Conservation (phyloP, 2,113 vertebrate genomes). For the Thamnaconus septentrionalis region DNA sequence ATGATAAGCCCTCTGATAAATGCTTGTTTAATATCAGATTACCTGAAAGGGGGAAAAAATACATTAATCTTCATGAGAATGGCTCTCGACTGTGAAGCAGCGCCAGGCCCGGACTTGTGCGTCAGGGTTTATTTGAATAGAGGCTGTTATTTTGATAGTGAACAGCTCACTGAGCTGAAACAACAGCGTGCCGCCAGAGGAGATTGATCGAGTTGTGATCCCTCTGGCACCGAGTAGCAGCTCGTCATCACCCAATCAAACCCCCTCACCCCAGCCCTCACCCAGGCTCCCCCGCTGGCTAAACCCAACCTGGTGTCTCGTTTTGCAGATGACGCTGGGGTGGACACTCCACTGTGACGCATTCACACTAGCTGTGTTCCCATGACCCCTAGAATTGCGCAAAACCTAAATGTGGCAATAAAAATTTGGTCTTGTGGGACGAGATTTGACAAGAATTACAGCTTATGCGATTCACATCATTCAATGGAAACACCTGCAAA, state of each 20-base stretch:
- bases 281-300: too few species aligned
- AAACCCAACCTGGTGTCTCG: neutral
- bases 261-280: too few species aligned
- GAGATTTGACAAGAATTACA: too few species aligned
- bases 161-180: constrained; percentile 63
- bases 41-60: constrained; percentile 28
- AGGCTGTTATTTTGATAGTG: constrained; percentile 66
- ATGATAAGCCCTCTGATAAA: constrained; percentile 39
- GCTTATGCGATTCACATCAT: too few species aligned
- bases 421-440: too few species aligned
- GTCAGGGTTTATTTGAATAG: constrained; percentile 64
- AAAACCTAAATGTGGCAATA: too few species aligned
- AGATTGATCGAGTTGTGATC: constrained; percentile 62
- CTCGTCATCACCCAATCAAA: too few species aligned
- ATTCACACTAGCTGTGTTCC: constrained; percentile 9
- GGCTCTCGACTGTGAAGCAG: constrained; percentile 41
- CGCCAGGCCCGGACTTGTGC: constrained; percentile 64
- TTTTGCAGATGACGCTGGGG: constrained; percentile 22
- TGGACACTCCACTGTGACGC: constrained; percentile 24
- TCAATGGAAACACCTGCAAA: too few species aligned
- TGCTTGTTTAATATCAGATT: constrained; percentile 49
- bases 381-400: too few species aligned
- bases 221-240: constrained; percentile 40
- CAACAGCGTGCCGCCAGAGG: constrained; percentile 59
- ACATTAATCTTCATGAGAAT: constrained; percentile 49